These are phyloP conservation scores for Glaucomys volans DNA, from an alignment of 2,113 vertebrate species.

Conservation along the genomic window DNA sequence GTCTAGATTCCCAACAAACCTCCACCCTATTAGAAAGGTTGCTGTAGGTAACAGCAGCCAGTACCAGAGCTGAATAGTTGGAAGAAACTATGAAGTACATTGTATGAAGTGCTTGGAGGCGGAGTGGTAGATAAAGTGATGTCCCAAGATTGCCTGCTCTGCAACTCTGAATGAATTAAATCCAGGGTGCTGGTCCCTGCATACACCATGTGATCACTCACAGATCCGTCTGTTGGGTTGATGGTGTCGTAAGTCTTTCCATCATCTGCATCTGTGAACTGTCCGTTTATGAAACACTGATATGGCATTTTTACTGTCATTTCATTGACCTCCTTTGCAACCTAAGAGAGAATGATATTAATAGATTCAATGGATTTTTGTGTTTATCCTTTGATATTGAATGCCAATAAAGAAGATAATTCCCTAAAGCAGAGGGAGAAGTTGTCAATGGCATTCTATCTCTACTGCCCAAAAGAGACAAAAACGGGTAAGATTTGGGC, in stretches of 20 bases:
- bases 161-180: neutral
- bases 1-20: neutral
- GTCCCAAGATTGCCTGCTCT: neutral
- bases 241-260: slow-evolving; percentile 89
- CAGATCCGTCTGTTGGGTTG: slow-evolving; percentile 91
- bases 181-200: neutral
- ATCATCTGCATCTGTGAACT: slow-evolving; percentile 88
- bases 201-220: slow-evolving; percentile 83
- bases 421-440: neutral
- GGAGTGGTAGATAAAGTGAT: neutral
- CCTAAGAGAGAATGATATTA: slow-evolving; percentile 80
- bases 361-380: neutral
- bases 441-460: neutral
- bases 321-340: slow-evolving; percentile 88
- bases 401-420: neutral
- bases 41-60: neutral
- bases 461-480: neutral
- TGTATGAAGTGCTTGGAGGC: neutral
- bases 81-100: neutral
- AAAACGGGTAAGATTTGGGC: neutral
- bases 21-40: neutral
- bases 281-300: slow-evolving; percentile 92
- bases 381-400: neutral
- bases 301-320: slow-evolving; percentile 92
- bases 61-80: neutral